phyloP scores from a whole-genome alignment of 2,888 invertebrate species.

The Chymomyza caudatula region DNA sequence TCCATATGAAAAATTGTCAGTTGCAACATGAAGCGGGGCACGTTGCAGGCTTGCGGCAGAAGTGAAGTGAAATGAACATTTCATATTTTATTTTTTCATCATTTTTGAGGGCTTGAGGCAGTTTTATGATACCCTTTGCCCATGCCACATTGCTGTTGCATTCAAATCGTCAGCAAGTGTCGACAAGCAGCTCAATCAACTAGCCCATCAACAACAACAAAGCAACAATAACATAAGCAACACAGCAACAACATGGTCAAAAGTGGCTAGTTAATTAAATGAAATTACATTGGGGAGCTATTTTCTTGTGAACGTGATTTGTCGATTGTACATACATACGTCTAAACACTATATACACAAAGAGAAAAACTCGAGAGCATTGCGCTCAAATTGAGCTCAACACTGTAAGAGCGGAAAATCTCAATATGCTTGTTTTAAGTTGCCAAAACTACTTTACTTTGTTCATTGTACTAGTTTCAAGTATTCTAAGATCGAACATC shows the following conservation, averaged over 20 bases:
- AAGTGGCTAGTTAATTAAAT: conserved; percentile 36
- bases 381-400: too few relatives aligned
- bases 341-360: too few relatives aligned
- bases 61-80: conserved; percentile 23
- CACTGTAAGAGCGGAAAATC: too few relatives aligned
- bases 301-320: background rate
- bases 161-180: conserved; percentile 15
- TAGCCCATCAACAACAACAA: conserved; percentile 8
- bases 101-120: conserved; percentile 11
- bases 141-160: conserved; percentile 9
- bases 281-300: conserved; percentile 31
- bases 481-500: too few relatives aligned
- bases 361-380: too few relatives aligned
- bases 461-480: too few relatives aligned
- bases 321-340: background rate
- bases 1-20: background rate
- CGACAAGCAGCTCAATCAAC: conserved; percentile 13
- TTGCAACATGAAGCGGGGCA: too few relatives aligned
- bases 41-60: background rate
- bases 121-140: background rate
- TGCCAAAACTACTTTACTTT: too few relatives aligned
- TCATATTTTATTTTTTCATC: conserved; percentile 21
- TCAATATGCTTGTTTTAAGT: too few relatives aligned
- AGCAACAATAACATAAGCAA: background rate
- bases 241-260: background rate